Percentiles rank a stretch among this genome's conserved stretches.
These are phyloP conservation scores for Tetrao urogallus DNA, from an alignment of 2,113 vertebrate species.

Conservation along the genomic window DNA sequence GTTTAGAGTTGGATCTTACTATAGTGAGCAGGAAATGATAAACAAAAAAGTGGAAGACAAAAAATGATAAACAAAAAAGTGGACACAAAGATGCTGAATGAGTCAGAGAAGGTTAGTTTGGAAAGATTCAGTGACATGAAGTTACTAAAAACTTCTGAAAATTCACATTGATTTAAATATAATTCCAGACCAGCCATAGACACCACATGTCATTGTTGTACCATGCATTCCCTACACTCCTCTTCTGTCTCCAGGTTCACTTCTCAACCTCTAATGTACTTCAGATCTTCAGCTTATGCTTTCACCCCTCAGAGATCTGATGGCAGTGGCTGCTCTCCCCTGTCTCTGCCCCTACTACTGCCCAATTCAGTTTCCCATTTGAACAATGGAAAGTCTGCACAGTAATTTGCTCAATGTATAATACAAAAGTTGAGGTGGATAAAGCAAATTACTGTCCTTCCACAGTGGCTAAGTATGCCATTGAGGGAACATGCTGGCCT, in stretches of 20 bases:
- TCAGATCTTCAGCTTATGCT: not conserved
- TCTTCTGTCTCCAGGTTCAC: not conserved
- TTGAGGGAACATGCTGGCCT: not conserved
- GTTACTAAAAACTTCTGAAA: not conserved
- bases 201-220: not conserved
- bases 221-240: not conserved
- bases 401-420: not conserved
- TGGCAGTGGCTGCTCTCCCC: not conserved
- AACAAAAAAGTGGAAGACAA: not conserved
- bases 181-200: not conserved
- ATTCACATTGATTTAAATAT: not conserved
- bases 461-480: not conserved
- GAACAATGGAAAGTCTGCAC: not conserved
- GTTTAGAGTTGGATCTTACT: not conserved
- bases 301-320: rapidly evolving
- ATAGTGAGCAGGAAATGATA: not conserved
- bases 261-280: not conserved
- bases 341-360: not conserved
- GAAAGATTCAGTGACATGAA: not conserved
- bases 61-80: not conserved
- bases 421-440: not conserved
- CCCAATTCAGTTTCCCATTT: not conserved
- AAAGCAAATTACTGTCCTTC: not conserved
- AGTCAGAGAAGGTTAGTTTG: not conserved
- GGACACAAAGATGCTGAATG: not conserved